phyloP scores from a whole-genome alignment of 2,888 invertebrate species.

The Limnephilus marmoratus region DNA sequence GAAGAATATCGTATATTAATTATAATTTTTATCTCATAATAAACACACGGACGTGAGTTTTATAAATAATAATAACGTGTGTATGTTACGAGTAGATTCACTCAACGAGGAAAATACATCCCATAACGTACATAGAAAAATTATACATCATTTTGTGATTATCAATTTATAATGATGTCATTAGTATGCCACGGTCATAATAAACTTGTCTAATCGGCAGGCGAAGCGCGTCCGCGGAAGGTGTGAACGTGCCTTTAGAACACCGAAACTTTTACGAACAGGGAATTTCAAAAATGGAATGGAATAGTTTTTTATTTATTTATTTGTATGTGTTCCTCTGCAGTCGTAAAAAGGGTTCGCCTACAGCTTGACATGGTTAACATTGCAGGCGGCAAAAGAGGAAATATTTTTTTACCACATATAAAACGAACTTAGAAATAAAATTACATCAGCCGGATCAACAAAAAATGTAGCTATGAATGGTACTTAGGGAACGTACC shows the following conservation, averaged over 20 bases:
- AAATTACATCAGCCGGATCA: too few species aligned
- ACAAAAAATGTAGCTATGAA: too few species aligned
- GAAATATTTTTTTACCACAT: too few species aligned
- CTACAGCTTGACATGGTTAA: not conserved
- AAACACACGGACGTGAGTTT: too few species aligned
- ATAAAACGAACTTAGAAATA: too few species aligned
- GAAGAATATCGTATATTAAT: too few species aligned
- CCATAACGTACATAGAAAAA: not conserved
- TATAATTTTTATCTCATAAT: too few species aligned
- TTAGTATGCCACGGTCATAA: not conserved
- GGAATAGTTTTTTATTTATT: not conserved
- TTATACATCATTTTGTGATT: not conserved
- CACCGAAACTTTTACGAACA: not conserved
- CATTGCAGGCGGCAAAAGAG: too few species aligned
- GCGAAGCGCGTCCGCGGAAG: not conserved
- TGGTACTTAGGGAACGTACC: too few species aligned
- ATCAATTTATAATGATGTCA: not conserved
- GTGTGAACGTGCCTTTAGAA: not conserved
- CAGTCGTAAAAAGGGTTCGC: not conserved
- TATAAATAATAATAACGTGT: too few species aligned
- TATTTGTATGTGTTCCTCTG: not conserved
- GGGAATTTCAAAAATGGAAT: not conserved
- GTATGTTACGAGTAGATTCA: too few species aligned
- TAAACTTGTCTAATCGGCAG: not conserved
- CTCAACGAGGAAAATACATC: too few species aligned